These are phyloP conservation scores for Nesoenas mayeri DNA, from an alignment of 2,113 vertebrate genomes.

Conservation along the genomic window DNA sequence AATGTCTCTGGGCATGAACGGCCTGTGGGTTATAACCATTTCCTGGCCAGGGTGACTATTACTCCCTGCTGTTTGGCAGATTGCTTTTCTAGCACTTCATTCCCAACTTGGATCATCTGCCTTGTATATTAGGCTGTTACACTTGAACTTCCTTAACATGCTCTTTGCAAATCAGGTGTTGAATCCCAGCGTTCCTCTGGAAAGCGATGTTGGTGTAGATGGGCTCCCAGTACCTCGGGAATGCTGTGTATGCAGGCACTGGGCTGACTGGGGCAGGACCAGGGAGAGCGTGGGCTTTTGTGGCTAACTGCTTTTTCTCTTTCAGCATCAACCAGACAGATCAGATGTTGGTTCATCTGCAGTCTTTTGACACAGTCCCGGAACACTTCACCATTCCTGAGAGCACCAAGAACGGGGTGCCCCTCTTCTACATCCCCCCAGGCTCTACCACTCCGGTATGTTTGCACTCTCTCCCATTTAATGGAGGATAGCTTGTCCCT, in stretches of 20 bases:
- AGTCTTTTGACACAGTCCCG: conserved; percentile 94
- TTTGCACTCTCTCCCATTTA: neutral
- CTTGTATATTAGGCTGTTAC: neutral
- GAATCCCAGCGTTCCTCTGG: neutral
- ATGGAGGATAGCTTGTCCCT: neutral
- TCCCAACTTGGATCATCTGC: neutral
- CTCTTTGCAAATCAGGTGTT: neutral
- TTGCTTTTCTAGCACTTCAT: neutral
- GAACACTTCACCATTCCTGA: conserved; percentile 97
- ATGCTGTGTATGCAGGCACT: neutral
- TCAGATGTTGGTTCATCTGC: conserved; percentile 97
- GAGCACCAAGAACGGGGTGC: conserved; percentile 97
- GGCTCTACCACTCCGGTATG: conserved; percentile 93
- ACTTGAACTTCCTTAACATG: neutral
- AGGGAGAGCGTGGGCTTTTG: neutral
- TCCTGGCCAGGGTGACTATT: neutral
- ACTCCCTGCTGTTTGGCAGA: fast-evolving
- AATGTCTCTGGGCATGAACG: neutral
- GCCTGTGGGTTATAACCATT: neutral
- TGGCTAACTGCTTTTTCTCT: conserved; percentile 5
- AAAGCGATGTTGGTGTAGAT: neutral
- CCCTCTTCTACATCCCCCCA: conserved; percentile 96
- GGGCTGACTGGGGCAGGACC: neutral
- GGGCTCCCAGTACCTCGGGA: neutral
- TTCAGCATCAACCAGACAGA: conserved; percentile 96